Percentiles rank a stretch among this genome's conserved stretches.
phyloP scores from a whole-genome alignment of 2,888 invertebrate species.

The Mythimna impura region DNA sequence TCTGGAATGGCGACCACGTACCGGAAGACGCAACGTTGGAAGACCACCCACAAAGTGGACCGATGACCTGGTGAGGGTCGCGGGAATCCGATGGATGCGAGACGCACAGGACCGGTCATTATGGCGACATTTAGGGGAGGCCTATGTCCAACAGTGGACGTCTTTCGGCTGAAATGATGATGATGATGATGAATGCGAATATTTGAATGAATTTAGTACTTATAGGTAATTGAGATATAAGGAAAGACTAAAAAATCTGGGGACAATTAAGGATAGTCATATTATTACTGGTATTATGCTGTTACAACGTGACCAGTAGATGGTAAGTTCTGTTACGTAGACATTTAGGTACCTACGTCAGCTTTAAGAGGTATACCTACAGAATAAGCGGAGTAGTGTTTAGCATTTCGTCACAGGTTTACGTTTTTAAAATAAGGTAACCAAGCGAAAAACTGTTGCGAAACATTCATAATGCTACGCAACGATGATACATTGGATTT shows the following conservation, averaged over 20 bases:
- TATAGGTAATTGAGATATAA: background rate
- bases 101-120: too few relatives aligned
- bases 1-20: too few relatives aligned
- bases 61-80: too few relatives aligned
- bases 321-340: background rate
- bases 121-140: too few relatives aligned
- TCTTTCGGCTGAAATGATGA: too few relatives aligned
- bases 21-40: too few relatives aligned
- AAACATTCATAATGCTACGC: background rate
- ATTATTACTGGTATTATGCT: background rate
- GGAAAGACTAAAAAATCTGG: background rate
- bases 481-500: background rate
- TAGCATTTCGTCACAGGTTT: background rate
- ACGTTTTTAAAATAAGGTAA: background rate
- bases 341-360: background rate
- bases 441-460: background rate
- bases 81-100: too few relatives aligned
- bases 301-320: background rate
- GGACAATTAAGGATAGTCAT: slow-evolving; percentile 12
- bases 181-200: too few relatives aligned
- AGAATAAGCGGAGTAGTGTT: background rate
- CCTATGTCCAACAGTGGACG: too few relatives aligned
- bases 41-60: too few relatives aligned
- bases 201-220: background rate
- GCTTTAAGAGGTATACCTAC: background rate